Evolutionary conservation across 2,797 vertebrate species (phyloP), one percentile per base, ranked within the genome.

Genomic region (Sternarchorhynchus goeldii): DNA sequence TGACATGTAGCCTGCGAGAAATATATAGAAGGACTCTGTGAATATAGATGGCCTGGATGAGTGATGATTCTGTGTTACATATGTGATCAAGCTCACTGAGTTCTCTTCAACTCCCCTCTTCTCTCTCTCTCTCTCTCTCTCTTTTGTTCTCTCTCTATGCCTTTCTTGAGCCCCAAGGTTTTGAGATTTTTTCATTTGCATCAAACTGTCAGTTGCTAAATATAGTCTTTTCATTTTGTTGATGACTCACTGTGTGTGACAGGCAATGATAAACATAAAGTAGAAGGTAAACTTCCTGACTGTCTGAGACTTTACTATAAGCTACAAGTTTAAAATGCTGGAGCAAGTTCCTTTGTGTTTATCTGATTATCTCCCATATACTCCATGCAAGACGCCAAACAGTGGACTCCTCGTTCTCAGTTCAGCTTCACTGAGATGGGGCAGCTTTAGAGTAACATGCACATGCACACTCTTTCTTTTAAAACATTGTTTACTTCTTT

Each of bases 211-310:
- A 34, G 34, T 31, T 63, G 34, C 76, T 78, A 77, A 75, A 78
- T 75, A 75, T 78, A 64, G 63, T 69, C 76, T 57, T 81, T 74
- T 78, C 45, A 78, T 77, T 81, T 78, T 6, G 45, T 68, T 73
- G 56, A 68, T 78, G 75, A 78, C 75, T 82, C 76, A 82, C 64
- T 31, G 50, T 73, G 58, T 74, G 69, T 56, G 75, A 67, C 55
- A 68, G 56, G 45, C 66, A 50, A 32, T 45, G 65, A 71, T 74
- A 82, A 78, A 82, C 70, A 68, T 74, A 64, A 56, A 73, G 45
- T 34, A 77, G 53, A 67, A 66, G 53, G 67, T 58, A 71, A 72
- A 65, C 69, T 29, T 58, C 29, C 58, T 70, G 68, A 56, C 68
- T 29, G 21, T 10, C 45, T 3, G 50, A 68, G 36, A 68, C 29